Evolutionary conservation across 2,888 invertebrate species (phyloP).

Genomic region (Mesorhabditis spiculigera): DNA sequence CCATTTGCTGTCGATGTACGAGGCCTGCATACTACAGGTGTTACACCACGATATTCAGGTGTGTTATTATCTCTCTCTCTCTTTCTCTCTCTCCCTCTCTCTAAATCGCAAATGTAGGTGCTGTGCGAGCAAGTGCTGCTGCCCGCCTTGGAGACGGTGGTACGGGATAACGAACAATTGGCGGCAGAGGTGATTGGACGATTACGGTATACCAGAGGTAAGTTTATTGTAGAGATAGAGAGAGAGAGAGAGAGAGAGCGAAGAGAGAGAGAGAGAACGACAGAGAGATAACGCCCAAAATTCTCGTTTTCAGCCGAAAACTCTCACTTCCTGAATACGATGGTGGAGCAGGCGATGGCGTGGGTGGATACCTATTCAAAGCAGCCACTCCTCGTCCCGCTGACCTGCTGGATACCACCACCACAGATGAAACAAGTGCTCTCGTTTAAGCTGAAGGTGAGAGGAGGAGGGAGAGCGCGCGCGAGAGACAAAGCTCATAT

Average conservation of each 20-base stretch:
- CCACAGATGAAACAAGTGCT: constrained; percentile 54
- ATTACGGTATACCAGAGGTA: constrained; percentile 70
- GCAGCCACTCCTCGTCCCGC: constrained; percentile 80
- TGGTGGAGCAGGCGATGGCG: constrained; percentile 83
- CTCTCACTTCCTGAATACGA: constrained; percentile 54
- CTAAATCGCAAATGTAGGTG: constrained; percentile 6
- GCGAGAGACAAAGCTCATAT: too few relatives aligned
- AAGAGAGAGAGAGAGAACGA: not conserved
- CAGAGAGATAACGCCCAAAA: not conserved
- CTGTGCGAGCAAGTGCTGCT: constrained; percentile 67
- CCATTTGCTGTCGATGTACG: constrained; percentile 78
- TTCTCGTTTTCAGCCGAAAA: constrained; percentile 40
- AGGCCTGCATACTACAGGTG: constrained; percentile 61
- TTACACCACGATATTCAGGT: constrained; percentile 58
- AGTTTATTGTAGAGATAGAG: not conserved
- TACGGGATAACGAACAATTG: constrained; percentile 81
- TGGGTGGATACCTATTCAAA: constrained; percentile 84
- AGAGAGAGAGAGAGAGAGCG: not conserved
- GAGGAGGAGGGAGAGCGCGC: too few relatives aligned
- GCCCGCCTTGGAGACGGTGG: constrained; percentile 79
- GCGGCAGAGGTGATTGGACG: constrained; percentile 86
- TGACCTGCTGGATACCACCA: constrained; percentile 76
- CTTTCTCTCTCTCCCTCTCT: too few relatives aligned
- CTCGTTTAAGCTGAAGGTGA: constrained; percentile 27
- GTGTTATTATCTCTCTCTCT: not conserved